Conservation (phyloP, 2,888 invertebrate genomes). For the Oxystoma pomonae region DNA sequence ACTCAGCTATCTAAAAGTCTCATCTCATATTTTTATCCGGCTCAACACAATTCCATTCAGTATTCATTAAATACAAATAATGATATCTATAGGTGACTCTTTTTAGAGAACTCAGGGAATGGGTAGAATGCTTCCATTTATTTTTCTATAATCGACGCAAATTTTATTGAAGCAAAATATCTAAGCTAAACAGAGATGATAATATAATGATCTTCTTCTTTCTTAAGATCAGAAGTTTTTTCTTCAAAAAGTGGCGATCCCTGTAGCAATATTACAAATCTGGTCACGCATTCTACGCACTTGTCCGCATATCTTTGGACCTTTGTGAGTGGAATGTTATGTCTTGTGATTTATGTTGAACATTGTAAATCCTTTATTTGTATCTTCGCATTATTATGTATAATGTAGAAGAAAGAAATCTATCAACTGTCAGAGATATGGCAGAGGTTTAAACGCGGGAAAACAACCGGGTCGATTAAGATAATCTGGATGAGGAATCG, state of each 20-base stretch:
- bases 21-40: background rate
- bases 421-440: conserved; percentile 33
- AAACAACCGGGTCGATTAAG: conserved; percentile 35
- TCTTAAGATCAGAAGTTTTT: too few species aligned
- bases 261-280: too few species aligned
- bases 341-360: conserved; percentile 32
- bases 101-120: too few species aligned
- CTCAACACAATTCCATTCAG: conserved; percentile 11
- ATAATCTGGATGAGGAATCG: conserved; percentile 36
- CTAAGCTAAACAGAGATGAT: too few species aligned
- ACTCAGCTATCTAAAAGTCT: background rate
- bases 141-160: too few species aligned
- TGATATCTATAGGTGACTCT: conserved; percentile 19
- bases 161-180: too few species aligned
- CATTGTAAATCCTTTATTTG: conserved; percentile 29
- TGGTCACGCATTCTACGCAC: too few species aligned
- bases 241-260: too few species aligned
- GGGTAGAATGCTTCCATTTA: too few species aligned
- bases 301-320: too few species aligned
- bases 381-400: conserved; percentile 31
- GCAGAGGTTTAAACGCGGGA: conserved; percentile 30
- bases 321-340: conserved; percentile 23
- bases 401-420: conserved; percentile 31
- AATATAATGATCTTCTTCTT: too few species aligned
- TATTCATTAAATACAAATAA: conserved; percentile 26